Conservation (phyloP, 2,113 vertebrate genomes). For the Balaeniceps rex region DNA sequence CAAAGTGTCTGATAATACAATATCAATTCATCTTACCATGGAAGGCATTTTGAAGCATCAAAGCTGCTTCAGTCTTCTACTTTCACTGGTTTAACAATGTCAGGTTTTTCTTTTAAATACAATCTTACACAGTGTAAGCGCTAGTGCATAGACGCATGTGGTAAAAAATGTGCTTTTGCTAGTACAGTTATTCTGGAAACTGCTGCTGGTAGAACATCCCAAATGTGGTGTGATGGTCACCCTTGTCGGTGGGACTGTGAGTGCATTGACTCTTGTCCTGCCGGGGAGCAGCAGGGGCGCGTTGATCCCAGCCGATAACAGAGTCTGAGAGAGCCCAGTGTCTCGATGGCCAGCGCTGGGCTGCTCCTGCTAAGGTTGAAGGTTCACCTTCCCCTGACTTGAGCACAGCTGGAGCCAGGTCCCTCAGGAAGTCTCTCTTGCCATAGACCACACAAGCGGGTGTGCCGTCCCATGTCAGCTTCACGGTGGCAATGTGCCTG, state of each 20-base stretch:
- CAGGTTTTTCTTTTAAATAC: background rate
- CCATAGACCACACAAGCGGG: rapidly evolving
- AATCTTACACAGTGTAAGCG: background rate
- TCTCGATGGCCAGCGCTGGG: rapidly evolving
- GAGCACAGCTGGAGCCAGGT: background rate
- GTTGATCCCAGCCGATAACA: background rate
- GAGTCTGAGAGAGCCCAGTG: background rate
- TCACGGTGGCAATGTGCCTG: background rate
- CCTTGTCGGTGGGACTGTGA: background rate
- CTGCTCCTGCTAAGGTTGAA: background rate
- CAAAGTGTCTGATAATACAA: background rate
- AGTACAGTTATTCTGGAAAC: background rate
- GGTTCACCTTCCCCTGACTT: background rate
- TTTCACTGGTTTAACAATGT: background rate
- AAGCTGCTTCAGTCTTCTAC: background rate
- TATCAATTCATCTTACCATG: background rate
- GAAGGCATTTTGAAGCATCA: background rate
- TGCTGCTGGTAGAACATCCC: background rate
- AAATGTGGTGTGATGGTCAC: background rate
- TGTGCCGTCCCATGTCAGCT: background rate
- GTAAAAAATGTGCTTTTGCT: background rate
- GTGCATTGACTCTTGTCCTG: rapidly evolving
- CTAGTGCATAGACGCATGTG: background rate
- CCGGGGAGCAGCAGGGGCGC: rapidly evolving
- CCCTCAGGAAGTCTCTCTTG: background rate